Base-by-base conservation (phyloP, 2,797 vertebrate genomes). In the Sus cebifrons region DNA sequence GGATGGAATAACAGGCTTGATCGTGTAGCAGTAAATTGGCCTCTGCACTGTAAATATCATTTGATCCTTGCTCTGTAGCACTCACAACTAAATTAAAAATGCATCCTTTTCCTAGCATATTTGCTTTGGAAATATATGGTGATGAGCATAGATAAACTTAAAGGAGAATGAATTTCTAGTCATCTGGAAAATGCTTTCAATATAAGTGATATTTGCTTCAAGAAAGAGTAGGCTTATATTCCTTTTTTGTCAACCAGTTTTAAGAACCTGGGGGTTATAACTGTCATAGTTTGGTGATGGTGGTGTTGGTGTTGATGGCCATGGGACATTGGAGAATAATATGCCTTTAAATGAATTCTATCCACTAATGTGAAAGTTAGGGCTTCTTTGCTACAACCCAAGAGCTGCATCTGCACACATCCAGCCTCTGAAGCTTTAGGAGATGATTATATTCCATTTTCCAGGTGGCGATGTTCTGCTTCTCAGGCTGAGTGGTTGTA, bases 121-220 rank as follows among this genome's bases (percentile, higher is more conserved):
- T 82, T 9, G 86, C 60, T 86, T 91, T 67, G 44, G 70, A 92
- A 90, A 84, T 60, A 13, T 70, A 70, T 32, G 20, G 6, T 5
- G 9, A 92, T 54, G 74, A 86, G 16, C 75, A 60, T 71, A 81
- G 54, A 44, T 90, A 67, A 11, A 84, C 65, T 89, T 65, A 86
- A 62, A 92, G 67, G 36, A 96, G 65, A 84, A 89, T 77, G 7
- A 32, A 68, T 81, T 87, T 92, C 64, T 67, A 52, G 27, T 89
- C 23, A 54, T 74, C 64, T 92, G 67, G 60, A 79, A 84, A 71
- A 79, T 14, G 0, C 92, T 75, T 84, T 7, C 36, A 44, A 5
- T 79, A 2, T 70, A 89, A 83, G 36, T 88, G 49, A 29, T 68
- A 77, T 1, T 67, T 49, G 44, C 44, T 49, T 49, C 44, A 49